A percentile compares a stretch with the other conserved stretches of the same genome.
Evolutionary conservation across 2,888 invertebrate genomes (phyloP).

Genomic region (Iphiclides podalirius): DNA sequence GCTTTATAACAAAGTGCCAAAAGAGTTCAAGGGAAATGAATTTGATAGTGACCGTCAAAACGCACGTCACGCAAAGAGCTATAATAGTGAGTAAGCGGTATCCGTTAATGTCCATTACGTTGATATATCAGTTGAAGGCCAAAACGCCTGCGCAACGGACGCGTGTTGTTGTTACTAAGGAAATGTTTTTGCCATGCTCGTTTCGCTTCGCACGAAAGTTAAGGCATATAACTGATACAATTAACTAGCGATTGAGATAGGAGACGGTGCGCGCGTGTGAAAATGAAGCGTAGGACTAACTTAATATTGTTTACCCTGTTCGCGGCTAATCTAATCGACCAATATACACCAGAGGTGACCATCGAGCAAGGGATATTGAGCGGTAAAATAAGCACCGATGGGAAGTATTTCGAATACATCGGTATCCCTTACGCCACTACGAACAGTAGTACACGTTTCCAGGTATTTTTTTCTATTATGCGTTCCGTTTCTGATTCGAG

Average conservation of each 20-base stretch:
- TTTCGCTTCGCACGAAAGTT: too few species aligned
- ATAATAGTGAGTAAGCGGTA: neutral
- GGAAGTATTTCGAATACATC: conserved; percentile 60
- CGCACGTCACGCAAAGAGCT: too few species aligned
- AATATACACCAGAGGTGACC: conserved; percentile 60
- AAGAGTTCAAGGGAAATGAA: too few species aligned
- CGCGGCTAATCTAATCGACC: conserved; percentile 61
- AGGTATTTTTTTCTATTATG: conserved; percentile 55
- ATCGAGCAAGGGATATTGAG: conserved; percentile 63
- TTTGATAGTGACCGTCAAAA: too few species aligned
- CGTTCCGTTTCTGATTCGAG: neutral
- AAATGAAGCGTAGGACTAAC: conserved; percentile 50
- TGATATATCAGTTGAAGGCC: conserved; percentile 33
- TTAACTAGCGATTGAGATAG: too few species aligned
- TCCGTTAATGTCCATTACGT: neutral
- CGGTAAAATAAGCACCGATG: conserved; percentile 62
- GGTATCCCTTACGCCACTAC: conserved; percentile 67
- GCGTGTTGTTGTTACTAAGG: conserved; percentile 11
- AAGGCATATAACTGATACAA: too few species aligned
- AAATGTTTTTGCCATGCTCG: too few species aligned
- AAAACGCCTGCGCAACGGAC: conserved; percentile 35
- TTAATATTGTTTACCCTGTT: conserved; percentile 59
- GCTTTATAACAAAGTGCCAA: too few species aligned
- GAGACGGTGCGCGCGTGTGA: conserved; percentile 19
- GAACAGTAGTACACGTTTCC: conserved; percentile 55